Evolutionary conservation across 2,888 invertebrate genomes (phyloP), one percentile per base, ranked within the genome.

Genomic region (Cremastobaeus sp.): DNA sequence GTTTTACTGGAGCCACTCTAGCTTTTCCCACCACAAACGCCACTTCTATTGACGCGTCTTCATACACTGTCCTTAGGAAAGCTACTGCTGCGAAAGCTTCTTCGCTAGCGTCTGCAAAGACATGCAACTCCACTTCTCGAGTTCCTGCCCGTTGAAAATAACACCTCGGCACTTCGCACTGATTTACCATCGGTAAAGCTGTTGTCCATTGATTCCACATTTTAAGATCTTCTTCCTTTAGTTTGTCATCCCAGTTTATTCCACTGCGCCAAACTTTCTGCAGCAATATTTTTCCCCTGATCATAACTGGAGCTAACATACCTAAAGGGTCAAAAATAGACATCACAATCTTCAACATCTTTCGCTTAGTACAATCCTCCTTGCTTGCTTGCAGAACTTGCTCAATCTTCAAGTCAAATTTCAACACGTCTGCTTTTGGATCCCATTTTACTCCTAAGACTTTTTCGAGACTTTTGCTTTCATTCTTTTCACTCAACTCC

Each of bases 301-400:
- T 65, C 0, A 74, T 48, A 4, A 79, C 74, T 4, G 78, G 77
- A 0, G 68, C 66, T 4, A 82, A 54, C 0, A 81, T 54, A 9
- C 81, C 82, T 0, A 82, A 32, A 0, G 84, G 83, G 21, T 85
- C 83, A 47, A 78, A 85, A 0, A 82, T 41, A 3, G 77, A 81
- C 82, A 77, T 81, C 9, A 77, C 72, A 0, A 70, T 54, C 9
- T 70, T 70, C 11, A 80, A 48, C 39, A 76, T 39, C 34, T 75
- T 52, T 6, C 74, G 55, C 14, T 70, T 77, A 17, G 32, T n/a
- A 15, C 14, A 37, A 12, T 9, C n/a, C 6, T 37, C 37, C 37
- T 9, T 20, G 20, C 11, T 41, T n/a, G 18, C 2, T n/a, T n/a
- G n/a, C n/a, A n/a, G n/a, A n/a, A n/a, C n/a, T 34, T 34, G 8